Base-by-base conservation (phyloP, 92 coral and sea anemone genomes). In the Umimayanthus kanabou region DNA sequence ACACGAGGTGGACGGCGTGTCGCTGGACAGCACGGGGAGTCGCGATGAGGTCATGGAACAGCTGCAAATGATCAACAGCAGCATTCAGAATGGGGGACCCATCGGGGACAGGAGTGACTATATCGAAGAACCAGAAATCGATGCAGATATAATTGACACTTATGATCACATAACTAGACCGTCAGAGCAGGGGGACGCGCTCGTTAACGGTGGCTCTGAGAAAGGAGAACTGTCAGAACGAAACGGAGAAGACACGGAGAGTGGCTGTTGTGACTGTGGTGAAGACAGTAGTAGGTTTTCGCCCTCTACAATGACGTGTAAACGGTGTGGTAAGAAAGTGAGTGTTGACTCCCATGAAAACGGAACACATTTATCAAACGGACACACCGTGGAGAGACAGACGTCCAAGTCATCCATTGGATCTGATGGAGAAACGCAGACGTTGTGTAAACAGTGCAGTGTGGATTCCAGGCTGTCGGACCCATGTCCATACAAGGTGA, bases 11-110 rank as follows among this genome's bases (percentile, higher is more conserved):
- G 99, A 97, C 75, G 96, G 99, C 6, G 93, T 95, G 85, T 95
- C 98, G 6, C 82, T 94, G 96, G 98, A 88, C 80, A 97, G 99
- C 89, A 90, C 97, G 13, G 99, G 96, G 6, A 97, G 99, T 74
- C 92, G 96, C 49, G 99, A 96, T 25, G 99, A 95, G 73, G 97
- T 93, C 58, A 95, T 90, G 82, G 98, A 95, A 89, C 98, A 95
- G 76, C 92, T 95, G 8, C 92, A 95, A 79, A 95, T 95, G 98
- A 95, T 95, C 45, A 94, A 93, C 85, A 92, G 85, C 18, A 90
- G 94, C 45, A 53, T 94, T 82, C 92, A 79, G 73, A 92, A 90
- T 89, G 80, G 92, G 74, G 94, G 93, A 39, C 89, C 89, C 64
- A 49, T 77, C 16, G 81, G 64, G 13, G 64, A 88, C 70, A 29